These are phyloP conservation scores for Diploptera punctata DNA, from an alignment of 2,888 invertebrate species.

Conservation along the genomic window DNA sequence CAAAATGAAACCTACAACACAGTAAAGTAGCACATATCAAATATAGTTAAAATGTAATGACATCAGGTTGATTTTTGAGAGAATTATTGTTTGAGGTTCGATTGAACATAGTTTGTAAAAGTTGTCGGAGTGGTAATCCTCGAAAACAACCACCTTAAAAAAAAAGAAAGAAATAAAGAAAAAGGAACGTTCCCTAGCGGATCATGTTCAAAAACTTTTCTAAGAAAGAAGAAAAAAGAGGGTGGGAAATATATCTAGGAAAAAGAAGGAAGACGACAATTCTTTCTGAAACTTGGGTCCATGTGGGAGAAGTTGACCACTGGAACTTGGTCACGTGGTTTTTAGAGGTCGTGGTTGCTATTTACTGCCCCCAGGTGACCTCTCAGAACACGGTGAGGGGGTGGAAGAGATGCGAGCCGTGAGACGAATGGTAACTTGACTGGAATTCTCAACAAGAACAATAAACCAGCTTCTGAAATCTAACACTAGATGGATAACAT, in stretches of 20 bases:
- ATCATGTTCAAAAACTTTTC: background rate
- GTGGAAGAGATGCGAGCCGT: no score
- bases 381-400: slow-evolving; percentile 32
- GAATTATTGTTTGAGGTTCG: no score
- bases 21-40: no score
- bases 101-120: no score
- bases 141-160: no score
- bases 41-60: no score
- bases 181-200: background rate
- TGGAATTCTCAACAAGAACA: slow-evolving; percentile 36
- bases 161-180: no score
- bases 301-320: background rate
- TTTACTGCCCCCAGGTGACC: slow-evolving; percentile 39
- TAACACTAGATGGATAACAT: no score
- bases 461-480: slow-evolving; percentile 26
- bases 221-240: background rate
- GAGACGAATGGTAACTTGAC: slow-evolving; percentile 26
- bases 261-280: background rate
- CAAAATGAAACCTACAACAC: no score
- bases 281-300: background rate
- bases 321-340: slow-evolving; percentile 8
- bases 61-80: no score
- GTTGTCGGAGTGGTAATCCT: no score
- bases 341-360: slow-evolving; percentile 31
- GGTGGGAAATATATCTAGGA: slow-evolving; percentile 5